Percentiles rank a stretch among this genome's conserved stretches.
Evolutionary conservation across 2,797 vertebrate genomes (phyloP).

Genomic region (Pangasius macronema): DNA sequence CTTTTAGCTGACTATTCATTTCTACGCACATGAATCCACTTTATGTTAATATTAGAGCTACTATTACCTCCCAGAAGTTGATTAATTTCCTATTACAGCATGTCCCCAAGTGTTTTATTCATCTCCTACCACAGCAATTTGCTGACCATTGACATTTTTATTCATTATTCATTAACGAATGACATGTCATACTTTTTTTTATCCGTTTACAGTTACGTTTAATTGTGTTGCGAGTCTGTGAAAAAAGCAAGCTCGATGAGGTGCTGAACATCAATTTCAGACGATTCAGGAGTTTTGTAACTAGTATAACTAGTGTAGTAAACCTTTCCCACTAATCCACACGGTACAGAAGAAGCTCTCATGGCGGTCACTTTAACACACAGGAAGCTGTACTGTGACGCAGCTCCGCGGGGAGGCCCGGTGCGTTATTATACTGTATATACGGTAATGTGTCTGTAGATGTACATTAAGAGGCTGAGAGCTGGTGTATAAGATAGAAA

Average conservation of each 20-base stretch:
- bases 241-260: neutral
- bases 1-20: neutral
- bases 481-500: constrained; percentile 2
- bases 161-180: neutral
- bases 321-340: neutral
- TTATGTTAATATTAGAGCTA: neutral
- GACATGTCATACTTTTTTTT: neutral
- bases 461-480: constrained; percentile 9
- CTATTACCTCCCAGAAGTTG: neutral
- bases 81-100: neutral
- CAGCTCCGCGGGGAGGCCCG: neutral
- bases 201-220: neutral
- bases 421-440: neutral
- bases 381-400: neutral
- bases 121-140: neutral
- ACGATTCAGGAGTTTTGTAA: neutral
- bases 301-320: neutral
- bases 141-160: neutral
- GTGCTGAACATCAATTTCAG: neutral
- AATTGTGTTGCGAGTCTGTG: neutral
- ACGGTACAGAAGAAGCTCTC: neutral
- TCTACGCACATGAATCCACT: neutral
- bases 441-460: neutral
- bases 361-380: neutral
- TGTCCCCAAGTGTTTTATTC: neutral